Base-by-base conservation (phyloP, 2,797 vertebrate genomes). In the Masticophis lateralis region DNA sequence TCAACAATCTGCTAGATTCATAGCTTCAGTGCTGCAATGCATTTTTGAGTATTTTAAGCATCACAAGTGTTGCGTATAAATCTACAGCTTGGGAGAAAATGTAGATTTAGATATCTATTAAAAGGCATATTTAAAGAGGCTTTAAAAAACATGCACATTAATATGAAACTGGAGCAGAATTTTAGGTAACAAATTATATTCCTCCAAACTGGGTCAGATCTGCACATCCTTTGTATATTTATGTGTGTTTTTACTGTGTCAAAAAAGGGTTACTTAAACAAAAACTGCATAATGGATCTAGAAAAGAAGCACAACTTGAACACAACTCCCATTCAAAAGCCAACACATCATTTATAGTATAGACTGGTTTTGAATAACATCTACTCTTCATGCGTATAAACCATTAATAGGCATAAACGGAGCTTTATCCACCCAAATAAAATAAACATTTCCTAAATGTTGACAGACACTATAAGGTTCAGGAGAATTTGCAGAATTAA, bases 381-480 rank as follows among this genome's bases (percentile, higher is more conserved):
- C 20, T 22, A 69, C 14, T 55, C 25, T 79, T 91, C 12, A 20
- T 18, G 32, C 9, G 20, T 51, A 4, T 88, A 43, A 22, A 88
- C 88, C 14, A 5, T 2, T 43, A 0, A 8, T 14, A 2, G 5
- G 6, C 53, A 90, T 6, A 43, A 5, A 18, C 2, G 0, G 66
- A 51, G 91, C 37, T 7, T 94, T 86, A 92, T 88, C 28, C 92
- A 56, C 32, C 87, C 87, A 83, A 92, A 92, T 87, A 94, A 94
- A 91, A 28, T 20, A 57, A 51, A 90, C 5, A 69, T 56, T 22
- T 22, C 22, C 86, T 94, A 47, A 96, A 93, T 57, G 94, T 83
- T 89, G 83, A 94, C 94, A 92, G 92, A 95, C 95, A 90, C 95
- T 59, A 59, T 4, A 96, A 94, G 56, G 94, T 89, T 95, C 53